These are phyloP conservation scores for Sebastes aleutianus DNA, from an alignment of 2,797 vertebrate species.

Conservation along the genomic window DNA sequence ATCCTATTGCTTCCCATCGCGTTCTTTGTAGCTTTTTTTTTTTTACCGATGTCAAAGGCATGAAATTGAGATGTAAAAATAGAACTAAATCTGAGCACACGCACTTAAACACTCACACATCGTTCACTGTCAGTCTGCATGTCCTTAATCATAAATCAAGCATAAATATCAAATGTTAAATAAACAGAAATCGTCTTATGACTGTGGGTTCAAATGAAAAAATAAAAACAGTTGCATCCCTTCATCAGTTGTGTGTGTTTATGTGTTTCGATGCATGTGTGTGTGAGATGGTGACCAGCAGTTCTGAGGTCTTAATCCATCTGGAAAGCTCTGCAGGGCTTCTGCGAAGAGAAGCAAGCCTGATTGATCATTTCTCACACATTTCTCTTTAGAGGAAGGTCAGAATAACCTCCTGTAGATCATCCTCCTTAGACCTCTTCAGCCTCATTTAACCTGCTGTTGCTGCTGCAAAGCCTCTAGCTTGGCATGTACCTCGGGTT, in stretches of 20 bases:
- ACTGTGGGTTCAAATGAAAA: neutral
- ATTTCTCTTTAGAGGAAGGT: slow-evolving; percentile 22
- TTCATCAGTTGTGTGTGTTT: neutral
- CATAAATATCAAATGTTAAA: slow-evolving; percentile 45
- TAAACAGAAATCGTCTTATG: neutral
- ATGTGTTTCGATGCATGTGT: neutral
- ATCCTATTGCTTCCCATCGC: neutral
- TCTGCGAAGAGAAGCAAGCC: slow-evolving; percentile 3
- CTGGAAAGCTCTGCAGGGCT: slow-evolving; percentile 27
- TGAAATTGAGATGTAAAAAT: neutral
- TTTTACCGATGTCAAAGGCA: neutral
- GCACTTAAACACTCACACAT: neutral
- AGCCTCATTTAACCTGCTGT: neutral
- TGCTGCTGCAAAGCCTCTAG: neutral
- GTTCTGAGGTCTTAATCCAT: slow-evolving; percentile 20
- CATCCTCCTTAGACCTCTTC: neutral
- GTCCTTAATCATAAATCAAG: slow-evolving; percentile 46
- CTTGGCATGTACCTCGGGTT: neutral
- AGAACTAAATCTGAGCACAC: neutral
- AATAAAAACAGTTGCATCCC: neutral
- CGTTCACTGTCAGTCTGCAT: slow-evolving; percentile 21
- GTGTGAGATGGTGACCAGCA: neutral
- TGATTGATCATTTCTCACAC: slow-evolving; percentile 18
- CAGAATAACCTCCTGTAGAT: slow-evolving; percentile 12
- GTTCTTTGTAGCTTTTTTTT: neutral